A percentile compares a stretch with the other conserved stretches of the same genome.
These are phyloP conservation scores for Sylvilagus bachmani DNA, from an alignment of 2,113 vertebrate genomes.

Conservation along the genomic window DNA sequence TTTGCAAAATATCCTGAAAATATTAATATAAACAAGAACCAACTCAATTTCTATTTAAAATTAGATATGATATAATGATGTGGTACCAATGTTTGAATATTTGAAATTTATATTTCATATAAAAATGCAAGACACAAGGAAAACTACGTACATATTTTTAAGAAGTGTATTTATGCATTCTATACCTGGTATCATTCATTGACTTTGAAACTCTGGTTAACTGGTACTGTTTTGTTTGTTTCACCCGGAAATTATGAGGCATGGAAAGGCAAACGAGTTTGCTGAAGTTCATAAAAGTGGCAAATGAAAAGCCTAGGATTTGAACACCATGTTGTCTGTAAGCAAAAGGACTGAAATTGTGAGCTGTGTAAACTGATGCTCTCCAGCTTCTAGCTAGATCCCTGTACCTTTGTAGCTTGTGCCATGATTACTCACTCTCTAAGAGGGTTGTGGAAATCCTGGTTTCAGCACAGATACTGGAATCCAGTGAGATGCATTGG, in stretches of 20 bases:
- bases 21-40: not conserved
- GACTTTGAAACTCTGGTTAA: not conserved
- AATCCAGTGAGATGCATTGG: not conserved
- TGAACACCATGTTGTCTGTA: not conserved
- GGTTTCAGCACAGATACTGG: not conserved
- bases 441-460: not conserved
- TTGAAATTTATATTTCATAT: not conserved
- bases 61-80: not conserved
- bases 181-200: not conserved
- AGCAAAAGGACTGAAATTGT: not conserved
- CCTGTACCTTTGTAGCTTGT: not conserved
- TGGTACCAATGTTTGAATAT: not conserved
- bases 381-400: not conserved
- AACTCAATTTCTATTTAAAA: not conserved
- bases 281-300: not conserved
- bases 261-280: not conserved
- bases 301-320: not conserved
- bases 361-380: not conserved
- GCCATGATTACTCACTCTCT: not conserved
- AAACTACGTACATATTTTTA: not conserved
- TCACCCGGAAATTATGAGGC: not conserved
- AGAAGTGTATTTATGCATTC: not conserved
- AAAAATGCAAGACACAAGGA: not conserved
- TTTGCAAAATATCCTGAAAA: slow-evolving; percentile 8
- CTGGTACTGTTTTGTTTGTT: not conserved